Conservation (phyloP, 2,888 invertebrate genomes). For the Aphrophora alni region DNA sequence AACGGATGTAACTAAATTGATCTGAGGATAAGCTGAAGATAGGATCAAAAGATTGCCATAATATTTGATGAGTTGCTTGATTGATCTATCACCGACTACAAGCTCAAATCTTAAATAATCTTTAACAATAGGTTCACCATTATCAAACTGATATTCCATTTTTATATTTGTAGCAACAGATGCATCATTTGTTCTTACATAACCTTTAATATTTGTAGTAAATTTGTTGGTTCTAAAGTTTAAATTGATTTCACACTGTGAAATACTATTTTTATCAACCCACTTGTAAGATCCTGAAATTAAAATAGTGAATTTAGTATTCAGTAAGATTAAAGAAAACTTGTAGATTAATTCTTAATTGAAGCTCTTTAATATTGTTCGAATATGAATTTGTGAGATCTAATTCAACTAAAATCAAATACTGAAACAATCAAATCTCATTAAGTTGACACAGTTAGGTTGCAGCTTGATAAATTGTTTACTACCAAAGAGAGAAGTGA, state of each 20-base stretch:
- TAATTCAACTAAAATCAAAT: too few species aligned
- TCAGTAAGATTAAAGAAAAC: constrained; percentile 31
- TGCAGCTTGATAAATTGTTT: too few species aligned
- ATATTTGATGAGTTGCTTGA: constrained; percentile 65
- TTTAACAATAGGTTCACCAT: constrained; percentile 55
- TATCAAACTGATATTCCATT: constrained; percentile 70
- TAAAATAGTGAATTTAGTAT: constrained; percentile 23
- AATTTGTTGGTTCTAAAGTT: constrained; percentile 81
- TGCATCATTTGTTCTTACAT: constrained; percentile 66
- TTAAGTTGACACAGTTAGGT: too few species aligned
- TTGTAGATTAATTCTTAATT: too few species aligned
- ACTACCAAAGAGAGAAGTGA: too few species aligned
- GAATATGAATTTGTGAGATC: too few species aligned
- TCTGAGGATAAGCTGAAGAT: constrained; percentile 77
- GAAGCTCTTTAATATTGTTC: too few species aligned
- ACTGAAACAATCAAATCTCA: too few species aligned
- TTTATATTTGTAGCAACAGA: constrained; percentile 66
- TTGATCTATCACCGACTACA: constrained; percentile 62
- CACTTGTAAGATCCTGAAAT: constrained; percentile 65
- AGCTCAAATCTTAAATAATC: constrained; percentile 51
- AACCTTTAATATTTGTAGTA: constrained; percentile 75
- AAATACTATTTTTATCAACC: constrained; percentile 71
- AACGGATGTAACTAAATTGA: constrained; percentile 70
- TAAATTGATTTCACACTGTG: constrained; percentile 77
- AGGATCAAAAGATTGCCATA: constrained; percentile 71